Base-by-base conservation (phyloP, 2,113 vertebrate species). In the Indicator indicator region DNA sequence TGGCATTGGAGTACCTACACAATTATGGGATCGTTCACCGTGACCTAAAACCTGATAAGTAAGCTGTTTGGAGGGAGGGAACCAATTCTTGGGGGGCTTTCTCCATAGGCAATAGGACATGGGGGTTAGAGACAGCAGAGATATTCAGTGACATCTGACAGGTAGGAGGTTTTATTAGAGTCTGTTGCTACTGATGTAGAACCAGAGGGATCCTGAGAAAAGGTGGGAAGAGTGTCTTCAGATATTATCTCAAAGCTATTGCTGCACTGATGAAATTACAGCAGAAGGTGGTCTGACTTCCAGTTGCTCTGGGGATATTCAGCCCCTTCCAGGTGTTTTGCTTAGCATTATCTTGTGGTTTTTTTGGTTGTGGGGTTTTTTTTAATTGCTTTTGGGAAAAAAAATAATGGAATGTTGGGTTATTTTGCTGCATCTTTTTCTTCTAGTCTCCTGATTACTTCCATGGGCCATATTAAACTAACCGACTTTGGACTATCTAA, bases 31-130 rank as follows among this genome's bases (percentile, higher is more conserved):
- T 99, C 52, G 99, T 99, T n/a, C 99, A 99, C 97, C 97, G 99
- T 67, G 99, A 99, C 97, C 99, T 99, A 36, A 99, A 99, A 97
- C 99, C 99, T 59, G 99, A 99, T 97, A 99, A 99, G 99, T 99
- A 97, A 92, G 20, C n/a, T 52, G 65, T 73, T 93, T 54, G 67
- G 42, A 62, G 23, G 10, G 16, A 36, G 62, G 9, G 32, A 67
- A 18, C 1, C 24, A 24, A 6, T 90, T 80, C 59, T 73, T 90
- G 33, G 58, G 20, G 19, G 28, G 3, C 32, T 81, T 92, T 67
- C 38, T 89, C n/a, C 11, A 4, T 46, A 44, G 44, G 52, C 8
- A 33, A 14, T 56, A 74, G 69, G 68, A 30, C 32, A 3, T 16
- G 38, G 12, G 15, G 13, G 3, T 50, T 86, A 38, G 72, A 74